Conservation (phyloP, 2,113 vertebrate species). For the Alethe diademata region DNA sequence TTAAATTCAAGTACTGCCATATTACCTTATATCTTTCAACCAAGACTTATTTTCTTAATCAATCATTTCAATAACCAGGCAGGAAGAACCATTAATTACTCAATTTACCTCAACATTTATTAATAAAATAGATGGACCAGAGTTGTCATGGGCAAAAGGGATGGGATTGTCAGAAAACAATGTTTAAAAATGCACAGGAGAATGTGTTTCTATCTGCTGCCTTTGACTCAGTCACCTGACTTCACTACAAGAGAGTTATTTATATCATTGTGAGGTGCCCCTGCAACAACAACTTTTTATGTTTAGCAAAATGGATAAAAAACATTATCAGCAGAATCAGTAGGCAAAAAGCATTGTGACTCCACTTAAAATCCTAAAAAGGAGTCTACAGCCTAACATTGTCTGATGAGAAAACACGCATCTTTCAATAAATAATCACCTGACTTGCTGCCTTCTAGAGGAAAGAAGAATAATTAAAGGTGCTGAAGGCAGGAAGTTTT, state of each 20-base stretch:
- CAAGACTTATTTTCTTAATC: constrained; percentile 35
- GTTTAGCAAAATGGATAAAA: neutral
- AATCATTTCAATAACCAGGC: constrained; percentile 6
- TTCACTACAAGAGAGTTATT: neutral
- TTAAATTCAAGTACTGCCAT: constrained; percentile 5
- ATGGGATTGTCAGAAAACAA: neutral
- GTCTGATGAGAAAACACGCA: neutral
- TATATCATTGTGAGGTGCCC: neutral
- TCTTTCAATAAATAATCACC: neutral
- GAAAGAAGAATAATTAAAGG: neutral
- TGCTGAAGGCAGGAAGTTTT: neutral
- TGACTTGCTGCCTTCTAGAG: neutral
- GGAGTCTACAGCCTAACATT: neutral
- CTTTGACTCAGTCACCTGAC: neutral
- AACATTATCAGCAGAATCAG: neutral
- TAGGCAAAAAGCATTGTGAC: neutral
- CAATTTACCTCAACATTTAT: constrained; percentile 43
- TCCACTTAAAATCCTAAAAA: neutral
- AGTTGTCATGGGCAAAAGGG: neutral
- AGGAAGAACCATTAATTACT: constrained; percentile 22
- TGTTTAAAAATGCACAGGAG: neutral
- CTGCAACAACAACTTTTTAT: neutral
- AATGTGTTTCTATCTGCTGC: neutral
- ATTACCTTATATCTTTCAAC: constrained; percentile 22
- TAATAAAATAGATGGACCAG: neutral